Evolutionary conservation across 2,113 vertebrate species (phyloP).

Genomic region (Ranitomeya imitator): DNA sequence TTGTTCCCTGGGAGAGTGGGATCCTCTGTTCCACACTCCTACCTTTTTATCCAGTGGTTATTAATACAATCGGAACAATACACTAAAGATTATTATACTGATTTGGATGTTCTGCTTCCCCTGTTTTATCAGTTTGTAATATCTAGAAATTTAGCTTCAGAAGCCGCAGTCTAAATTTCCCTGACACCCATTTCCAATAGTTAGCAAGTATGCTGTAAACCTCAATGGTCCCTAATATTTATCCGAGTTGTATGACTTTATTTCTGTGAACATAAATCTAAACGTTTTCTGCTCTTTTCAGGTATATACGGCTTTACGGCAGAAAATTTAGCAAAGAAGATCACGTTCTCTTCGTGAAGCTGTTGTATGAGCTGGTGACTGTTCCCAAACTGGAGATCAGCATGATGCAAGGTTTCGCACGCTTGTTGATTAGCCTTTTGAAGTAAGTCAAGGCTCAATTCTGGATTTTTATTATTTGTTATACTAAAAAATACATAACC

Average conservation of each 20-base stretch:
- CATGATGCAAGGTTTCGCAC: conserved; percentile 96
- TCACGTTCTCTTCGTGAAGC: conserved; percentile 94
- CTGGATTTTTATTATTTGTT: background rate
- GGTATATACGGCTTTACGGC: conserved; percentile 95
- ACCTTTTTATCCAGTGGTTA: no score
- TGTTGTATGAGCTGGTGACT: conserved; percentile 92
- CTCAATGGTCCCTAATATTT: background rate
- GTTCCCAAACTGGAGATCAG: conserved; percentile 94
- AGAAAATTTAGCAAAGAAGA: conserved; percentile 98
- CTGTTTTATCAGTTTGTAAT: no score
- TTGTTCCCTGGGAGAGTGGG: no score
- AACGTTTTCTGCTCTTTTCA: conserved; percentile 59
- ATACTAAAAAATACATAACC: background rate
- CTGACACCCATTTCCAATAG: no score
- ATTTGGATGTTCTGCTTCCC: no score
- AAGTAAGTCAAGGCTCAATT: conserved; percentile 79
- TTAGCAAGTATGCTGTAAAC: conserved; percentile 13
- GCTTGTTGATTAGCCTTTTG: conserved; percentile 91
- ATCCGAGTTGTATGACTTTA: background rate
- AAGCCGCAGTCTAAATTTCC: no score
- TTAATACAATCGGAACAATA: no score
- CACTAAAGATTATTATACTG: no score
- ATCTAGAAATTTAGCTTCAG: no score
- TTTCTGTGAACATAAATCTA: background rate
- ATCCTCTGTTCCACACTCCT: no score